Percentiles rank a stretch among this genome's conserved stretches.
Evolutionary conservation across 2,797 vertebrate species (phyloP).

Genomic region (Pampus argenteus): DNA sequence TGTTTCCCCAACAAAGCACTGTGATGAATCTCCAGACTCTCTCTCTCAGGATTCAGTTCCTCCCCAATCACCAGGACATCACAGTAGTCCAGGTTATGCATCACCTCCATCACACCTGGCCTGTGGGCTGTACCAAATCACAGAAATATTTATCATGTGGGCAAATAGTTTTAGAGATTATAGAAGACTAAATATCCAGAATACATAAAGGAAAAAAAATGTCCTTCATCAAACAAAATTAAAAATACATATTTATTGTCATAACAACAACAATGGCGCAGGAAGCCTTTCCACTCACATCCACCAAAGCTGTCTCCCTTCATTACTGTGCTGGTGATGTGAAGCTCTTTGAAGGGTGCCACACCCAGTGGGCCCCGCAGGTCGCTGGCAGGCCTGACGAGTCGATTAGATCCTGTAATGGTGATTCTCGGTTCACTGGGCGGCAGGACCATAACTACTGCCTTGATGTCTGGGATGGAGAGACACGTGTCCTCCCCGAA

Average conservation of each 20-base stretch:
- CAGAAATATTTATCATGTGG: background rate
- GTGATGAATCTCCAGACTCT: constrained; percentile 92
- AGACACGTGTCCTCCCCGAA: constrained; percentile 97
- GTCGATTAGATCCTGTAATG: constrained; percentile 89
- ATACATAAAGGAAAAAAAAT: background rate
- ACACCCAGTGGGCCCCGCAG: constrained; percentile 89
- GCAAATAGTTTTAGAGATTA: background rate
- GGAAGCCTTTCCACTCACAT: constrained; percentile 72
- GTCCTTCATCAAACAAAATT: background rate
- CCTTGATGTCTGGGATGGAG: constrained; percentile 92
- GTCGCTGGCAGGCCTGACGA: constrained; percentile 89
- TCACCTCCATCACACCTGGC: constrained; percentile 87
- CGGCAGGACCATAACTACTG: constrained; percentile 93
- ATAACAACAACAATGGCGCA: background rate
- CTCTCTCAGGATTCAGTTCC: constrained; percentile 89
- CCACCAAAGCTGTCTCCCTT: constrained; percentile 86
- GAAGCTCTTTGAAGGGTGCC: constrained; percentile 93
- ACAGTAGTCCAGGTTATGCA: constrained; percentile 97
- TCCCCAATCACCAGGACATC: constrained; percentile 93
- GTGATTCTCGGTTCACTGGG: constrained; percentile 96
- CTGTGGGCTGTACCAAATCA: constrained; percentile 79
- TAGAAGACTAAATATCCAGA: background rate
- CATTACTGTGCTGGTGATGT: constrained; percentile 92
- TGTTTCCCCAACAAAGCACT: constrained; percentile 90
- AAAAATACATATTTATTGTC: background rate